Evolutionary conservation across 2,797 vertebrate species (phyloP), one percentile per base, ranked within the genome.

Genomic region (Falco novaeseelandiae): DNA sequence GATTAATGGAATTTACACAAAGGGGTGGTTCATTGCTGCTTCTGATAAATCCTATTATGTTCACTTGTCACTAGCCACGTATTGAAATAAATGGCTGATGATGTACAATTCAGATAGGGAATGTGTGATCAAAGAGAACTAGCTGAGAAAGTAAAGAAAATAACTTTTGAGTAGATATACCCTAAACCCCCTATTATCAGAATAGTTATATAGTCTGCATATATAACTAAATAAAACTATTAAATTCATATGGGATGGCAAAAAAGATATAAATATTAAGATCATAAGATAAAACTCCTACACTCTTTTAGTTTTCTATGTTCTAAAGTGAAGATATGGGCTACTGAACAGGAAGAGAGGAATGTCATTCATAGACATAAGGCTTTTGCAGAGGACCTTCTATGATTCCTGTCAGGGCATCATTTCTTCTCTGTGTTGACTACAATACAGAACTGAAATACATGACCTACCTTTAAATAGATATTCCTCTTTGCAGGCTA

Each of bases 1-100:
- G 87, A 96, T 96, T 96, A 93, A 97, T 96, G 76, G 59, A 62
- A 78, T 96, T 94, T 96, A 92, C 44, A 77, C 26, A 82, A 91
- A 74, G 8, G 17, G 42, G 17, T 94, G 49, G 40, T 42, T 94
- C 83, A 76, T 71, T 85, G 54, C 42, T 69, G n/a, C 29, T 87
- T 91, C 73, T 83, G 83, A 82, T 96, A 94, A 96, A 92, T 89
- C n/a, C 36, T 84, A 23, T 88, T 93, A 78, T 81, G 78, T 58
- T 93, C 72, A 54, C 49, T 94, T 96, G 85, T 93, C 93, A 91
- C 65, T 89, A 80, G 48, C 34, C 27, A 83, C 93, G 72, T 80
- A 87, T 66, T 93, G 74, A 97, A 97, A 96, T 62, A 96, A 97
- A 97, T 94, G 46, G 34, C 38, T 69, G 49, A 90, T 76, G 87